Percentiles rank a stretch among this genome's conserved stretches.
Conservation (phyloP, 2,113 vertebrate species). For the Caranx ignobilis region DNA sequence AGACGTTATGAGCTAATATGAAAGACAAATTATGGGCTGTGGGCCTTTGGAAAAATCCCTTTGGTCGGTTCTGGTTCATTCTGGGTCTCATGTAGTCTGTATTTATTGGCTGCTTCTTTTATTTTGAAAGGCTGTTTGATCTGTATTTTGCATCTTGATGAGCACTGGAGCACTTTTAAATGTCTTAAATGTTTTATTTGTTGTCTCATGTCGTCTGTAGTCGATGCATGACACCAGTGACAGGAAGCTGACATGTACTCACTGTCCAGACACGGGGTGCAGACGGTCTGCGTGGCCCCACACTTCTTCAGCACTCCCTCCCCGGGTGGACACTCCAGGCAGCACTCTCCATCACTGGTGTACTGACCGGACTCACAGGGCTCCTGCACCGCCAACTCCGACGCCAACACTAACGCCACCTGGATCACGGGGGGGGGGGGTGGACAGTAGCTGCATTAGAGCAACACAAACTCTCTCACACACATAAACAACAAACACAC, state of each 20-base stretch:
- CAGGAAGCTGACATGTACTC: slow-evolving; percentile 79
- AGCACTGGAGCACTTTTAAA: no score
- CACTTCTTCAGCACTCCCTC: slow-evolving; percentile 91
- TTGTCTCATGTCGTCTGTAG: no score
- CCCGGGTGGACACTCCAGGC: slow-evolving; percentile 90
- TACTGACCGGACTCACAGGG: slow-evolving; percentile 78
- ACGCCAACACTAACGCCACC: slow-evolving; percentile 73
- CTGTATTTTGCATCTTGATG: no score
- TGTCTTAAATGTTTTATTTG: no score
- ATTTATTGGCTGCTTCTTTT: no score
- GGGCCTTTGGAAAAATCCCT: background rate
- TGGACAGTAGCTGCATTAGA: background rate
- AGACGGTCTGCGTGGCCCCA: slow-evolving; percentile 89
- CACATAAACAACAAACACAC: background rate
- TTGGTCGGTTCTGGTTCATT: background rate
- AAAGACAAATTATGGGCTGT: background rate
- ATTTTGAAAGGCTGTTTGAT: no score
- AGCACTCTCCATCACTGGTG: slow-evolving; percentile 88
- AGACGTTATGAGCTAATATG: background rate
- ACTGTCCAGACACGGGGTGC: slow-evolving; percentile 95
- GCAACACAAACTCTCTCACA: background rate
- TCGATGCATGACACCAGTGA: no score
- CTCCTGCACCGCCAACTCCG: slow-evolving; percentile 63
- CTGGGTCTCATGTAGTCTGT: no score
- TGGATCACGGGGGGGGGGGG: slow-evolving; percentile 37